Evolutionary conservation across 2,797 vertebrate genomes (phyloP).

Genomic region (Chelon auratus): DNA sequence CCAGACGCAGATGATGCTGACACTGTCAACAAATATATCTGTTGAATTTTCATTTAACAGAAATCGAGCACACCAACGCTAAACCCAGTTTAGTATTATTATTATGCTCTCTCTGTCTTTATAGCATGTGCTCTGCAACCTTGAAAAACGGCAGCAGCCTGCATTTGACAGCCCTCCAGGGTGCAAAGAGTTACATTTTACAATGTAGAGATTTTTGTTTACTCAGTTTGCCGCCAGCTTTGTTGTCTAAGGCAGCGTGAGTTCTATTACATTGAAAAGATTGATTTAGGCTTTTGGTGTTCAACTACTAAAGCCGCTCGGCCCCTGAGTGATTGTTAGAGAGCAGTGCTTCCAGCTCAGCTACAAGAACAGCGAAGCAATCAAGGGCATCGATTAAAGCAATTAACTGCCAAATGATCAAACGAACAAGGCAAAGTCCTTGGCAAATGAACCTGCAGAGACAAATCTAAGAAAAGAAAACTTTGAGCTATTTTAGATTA

Average conservation of each 20-base stretch:
- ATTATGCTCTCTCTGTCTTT: too few species aligned
- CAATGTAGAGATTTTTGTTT: conserved; percentile 12
- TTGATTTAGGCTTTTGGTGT: conserved; percentile 33
- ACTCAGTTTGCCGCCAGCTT: not conserved
- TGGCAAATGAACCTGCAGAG: not conserved
- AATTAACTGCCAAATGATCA: conserved; percentile 23
- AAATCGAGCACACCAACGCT: too few species aligned
- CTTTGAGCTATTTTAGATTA: conserved; percentile 11
- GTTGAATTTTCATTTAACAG: too few species aligned
- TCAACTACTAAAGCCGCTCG: conserved; percentile 1
- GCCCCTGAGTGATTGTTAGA: conserved; percentile 17
- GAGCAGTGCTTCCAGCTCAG: conserved; percentile 23
- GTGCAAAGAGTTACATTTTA: not conserved
- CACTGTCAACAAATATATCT: too few species aligned
- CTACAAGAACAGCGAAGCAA: conserved; percentile 27
- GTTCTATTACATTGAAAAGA: conserved; percentile 24
- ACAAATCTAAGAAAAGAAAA: not conserved
- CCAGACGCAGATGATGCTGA: too few species aligned
- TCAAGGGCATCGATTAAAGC: conserved; percentile 34
- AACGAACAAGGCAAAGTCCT: conserved; percentile 17
- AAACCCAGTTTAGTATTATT: too few species aligned
- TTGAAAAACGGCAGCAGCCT: too few species aligned
- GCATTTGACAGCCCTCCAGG: too few species aligned
- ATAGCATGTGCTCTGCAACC: too few species aligned
- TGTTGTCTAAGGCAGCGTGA: conserved; percentile 6